A percentile compares a stretch with the other conserved stretches of the same genome.
phyloP scores from a whole-genome alignment of 2,888 invertebrate genomes.

The Helobdella robusta region DNA sequence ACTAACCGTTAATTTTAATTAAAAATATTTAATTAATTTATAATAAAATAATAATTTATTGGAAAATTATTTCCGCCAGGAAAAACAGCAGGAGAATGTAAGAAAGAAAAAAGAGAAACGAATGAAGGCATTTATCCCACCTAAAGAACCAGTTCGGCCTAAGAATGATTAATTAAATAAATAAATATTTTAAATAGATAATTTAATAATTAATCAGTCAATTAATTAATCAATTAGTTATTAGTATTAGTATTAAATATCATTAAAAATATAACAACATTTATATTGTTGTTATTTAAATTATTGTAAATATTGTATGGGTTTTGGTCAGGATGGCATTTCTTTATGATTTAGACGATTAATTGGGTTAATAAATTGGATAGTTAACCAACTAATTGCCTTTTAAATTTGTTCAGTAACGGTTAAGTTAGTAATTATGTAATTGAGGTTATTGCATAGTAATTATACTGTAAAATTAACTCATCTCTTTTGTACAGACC shows the following conservation, averaged over 20 bases:
- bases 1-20: neutral
- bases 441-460: too few species aligned
- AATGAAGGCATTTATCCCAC: conserved; percentile 19
- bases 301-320: neutral
- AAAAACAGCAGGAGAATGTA: conserved; percentile 21
- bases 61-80: neutral
- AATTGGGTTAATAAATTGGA: too few species aligned
- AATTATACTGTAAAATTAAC: too few species aligned
- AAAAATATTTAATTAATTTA: neutral
- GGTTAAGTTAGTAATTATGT: too few species aligned
- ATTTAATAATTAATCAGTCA: neutral
- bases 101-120: conserved; percentile 17
- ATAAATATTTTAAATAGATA: neutral
- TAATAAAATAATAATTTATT: neutral
- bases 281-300: neutral
- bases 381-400: too few species aligned
- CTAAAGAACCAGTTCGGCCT: too few species aligned
- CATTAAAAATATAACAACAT: neutral
- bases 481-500: too few species aligned
- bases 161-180: neutral
- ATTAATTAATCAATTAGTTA: neutral
- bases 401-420: too few species aligned
- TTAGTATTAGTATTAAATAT: neutral
- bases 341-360: too few species aligned
- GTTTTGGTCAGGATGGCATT: too few species aligned